These are phyloP conservation scores for Cordylochernes scorpioides DNA, from an alignment of 2,888 invertebrate species.

Conservation along the genomic window DNA sequence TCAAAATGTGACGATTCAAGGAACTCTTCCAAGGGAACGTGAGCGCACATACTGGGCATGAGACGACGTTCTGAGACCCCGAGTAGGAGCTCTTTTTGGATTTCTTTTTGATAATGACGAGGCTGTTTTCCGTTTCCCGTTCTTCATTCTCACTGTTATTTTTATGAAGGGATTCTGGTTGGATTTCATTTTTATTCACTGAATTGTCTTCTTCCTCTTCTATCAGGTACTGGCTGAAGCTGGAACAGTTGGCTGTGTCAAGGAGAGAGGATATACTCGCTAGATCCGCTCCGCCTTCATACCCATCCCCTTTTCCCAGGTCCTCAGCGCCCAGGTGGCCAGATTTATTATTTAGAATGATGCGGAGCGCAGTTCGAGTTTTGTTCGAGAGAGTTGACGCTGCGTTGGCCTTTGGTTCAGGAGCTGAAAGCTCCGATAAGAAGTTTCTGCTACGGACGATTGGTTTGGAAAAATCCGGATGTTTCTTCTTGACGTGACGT, in stretches of 20 bases:
- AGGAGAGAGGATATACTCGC: constrained; percentile 48
- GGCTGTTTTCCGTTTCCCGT: background rate
- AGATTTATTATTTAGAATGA: constrained; percentile 12
- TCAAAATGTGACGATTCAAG: constrained; percentile 68
- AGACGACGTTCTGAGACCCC: constrained; percentile 66
- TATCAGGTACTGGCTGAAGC: constrained; percentile 10
- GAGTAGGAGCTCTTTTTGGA: constrained; percentile 78
- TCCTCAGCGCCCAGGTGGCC: background rate
- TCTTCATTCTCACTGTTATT: constrained; percentile 9
- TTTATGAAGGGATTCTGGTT: constrained; percentile 27
- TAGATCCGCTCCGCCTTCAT: constrained; percentile 30
- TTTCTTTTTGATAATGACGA: too few species aligned
- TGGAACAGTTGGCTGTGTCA: constrained; percentile 39
- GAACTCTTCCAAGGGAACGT: constrained; percentile 94
- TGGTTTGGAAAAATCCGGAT: constrained; percentile 37
- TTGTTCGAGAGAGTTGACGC: constrained; percentile 11
- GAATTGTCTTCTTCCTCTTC: constrained; percentile 8
- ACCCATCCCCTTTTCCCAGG: constrained; percentile 9
- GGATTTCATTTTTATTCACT: constrained; percentile 1
- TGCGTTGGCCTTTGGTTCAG: constrained; percentile 7
- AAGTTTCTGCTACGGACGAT: constrained; percentile 10
- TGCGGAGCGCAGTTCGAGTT: constrained; percentile 12
- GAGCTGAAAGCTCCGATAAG: constrained; percentile 7
- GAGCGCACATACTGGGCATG: constrained; percentile 38
- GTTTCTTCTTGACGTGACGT: constrained; percentile 73